Conservation (phyloP, 2,888 invertebrate species). For the Protodeltote pygarga region DNA sequence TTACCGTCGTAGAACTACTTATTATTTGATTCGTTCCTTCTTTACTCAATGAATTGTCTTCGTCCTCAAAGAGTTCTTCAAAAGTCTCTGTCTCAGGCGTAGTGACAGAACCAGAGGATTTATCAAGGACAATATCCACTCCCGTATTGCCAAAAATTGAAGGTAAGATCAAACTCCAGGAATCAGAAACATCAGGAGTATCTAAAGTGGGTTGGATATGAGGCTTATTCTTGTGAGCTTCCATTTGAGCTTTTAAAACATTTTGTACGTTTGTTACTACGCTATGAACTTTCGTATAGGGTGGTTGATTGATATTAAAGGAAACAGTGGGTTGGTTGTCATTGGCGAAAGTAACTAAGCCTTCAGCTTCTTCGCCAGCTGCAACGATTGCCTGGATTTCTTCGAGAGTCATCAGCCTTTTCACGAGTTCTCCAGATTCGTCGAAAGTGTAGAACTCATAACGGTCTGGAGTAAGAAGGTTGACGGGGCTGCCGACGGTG, state of each 20-base stretch:
- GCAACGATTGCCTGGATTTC: slow-evolving; percentile 95
- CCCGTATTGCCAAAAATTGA: slow-evolving; percentile 92
- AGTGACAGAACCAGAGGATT: slow-evolving; percentile 69
- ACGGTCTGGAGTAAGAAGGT: slow-evolving; percentile 92
- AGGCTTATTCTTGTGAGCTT: slow-evolving; percentile 86
- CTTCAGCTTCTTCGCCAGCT: slow-evolving; percentile 91
- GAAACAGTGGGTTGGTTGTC: slow-evolving; percentile 79
- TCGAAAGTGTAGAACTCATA: slow-evolving; percentile 96
- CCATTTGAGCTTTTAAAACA: slow-evolving; percentile 93
- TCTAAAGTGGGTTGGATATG: slow-evolving; percentile 85
- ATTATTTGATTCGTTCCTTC: slow-evolving; percentile 64
- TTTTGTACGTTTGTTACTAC: slow-evolving; percentile 94
- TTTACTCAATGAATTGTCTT: slow-evolving; percentile 67
- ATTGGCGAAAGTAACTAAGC: slow-evolving; percentile 83
- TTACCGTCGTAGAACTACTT: slow-evolving; percentile 53
- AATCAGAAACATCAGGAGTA: slow-evolving; percentile 91
- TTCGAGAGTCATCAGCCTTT: slow-evolving; percentile 93
- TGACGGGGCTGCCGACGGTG: slow-evolving; percentile 92
- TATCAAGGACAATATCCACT: slow-evolving; percentile 87
- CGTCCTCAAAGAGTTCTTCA: slow-evolving; percentile 58
- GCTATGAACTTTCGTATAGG: slow-evolving; percentile 91
- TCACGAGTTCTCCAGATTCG: slow-evolving; percentile 93
- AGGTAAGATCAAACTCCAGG: slow-evolving; percentile 94
- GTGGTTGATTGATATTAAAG: slow-evolving; percentile 84
- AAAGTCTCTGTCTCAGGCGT: slow-evolving; percentile 80